These are phyloP conservation scores for Clarias pachynema DNA, from an alignment of 2,797 vertebrate species.

Conservation along the genomic window DNA sequence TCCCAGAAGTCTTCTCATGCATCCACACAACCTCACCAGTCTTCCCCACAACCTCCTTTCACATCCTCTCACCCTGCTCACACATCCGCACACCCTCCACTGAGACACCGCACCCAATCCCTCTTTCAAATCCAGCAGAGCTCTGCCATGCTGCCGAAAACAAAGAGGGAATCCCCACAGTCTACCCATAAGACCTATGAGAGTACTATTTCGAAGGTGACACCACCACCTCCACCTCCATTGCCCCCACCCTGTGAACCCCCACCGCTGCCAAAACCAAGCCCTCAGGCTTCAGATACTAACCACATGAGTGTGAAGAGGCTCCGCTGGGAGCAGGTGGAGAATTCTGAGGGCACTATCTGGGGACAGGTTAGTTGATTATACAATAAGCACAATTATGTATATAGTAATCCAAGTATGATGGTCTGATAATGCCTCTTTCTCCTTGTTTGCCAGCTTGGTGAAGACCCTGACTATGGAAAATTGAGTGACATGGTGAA, in stretches of 20 bases:
- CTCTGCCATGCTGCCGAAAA: constrained; percentile 56
- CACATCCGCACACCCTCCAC: constrained; percentile 66
- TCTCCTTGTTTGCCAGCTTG: constrained; percentile 75
- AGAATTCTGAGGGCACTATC: constrained; percentile 97
- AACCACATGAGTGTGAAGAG: constrained; percentile 98
- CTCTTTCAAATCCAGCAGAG: constrained; percentile 73
- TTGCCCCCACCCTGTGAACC: constrained; percentile 75
- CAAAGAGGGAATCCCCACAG: constrained; percentile 62
- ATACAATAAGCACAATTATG: not conserved
- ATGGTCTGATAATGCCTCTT: not conserved
- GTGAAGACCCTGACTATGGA: constrained; percentile 94
- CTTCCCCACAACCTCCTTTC: constrained; percentile 61
- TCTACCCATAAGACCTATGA: constrained; percentile 66
- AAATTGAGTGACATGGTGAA: constrained; percentile 99
- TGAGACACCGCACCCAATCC: constrained; percentile 74
- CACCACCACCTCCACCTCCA: constrained; percentile 73
- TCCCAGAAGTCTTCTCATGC: constrained; percentile 53
- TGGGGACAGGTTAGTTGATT: constrained; percentile 89
- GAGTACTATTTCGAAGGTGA: constrained; percentile 62
- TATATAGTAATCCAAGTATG: not conserved
- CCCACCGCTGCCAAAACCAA: constrained; percentile 76
- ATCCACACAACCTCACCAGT: constrained; percentile 65
- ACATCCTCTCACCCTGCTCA: constrained; percentile 61
- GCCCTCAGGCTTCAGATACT: constrained; percentile 80
- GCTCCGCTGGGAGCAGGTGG: constrained; percentile 98